phyloP scores from a whole-genome alignment of 2,888 invertebrate genomes.

The Volucella inflata region DNA sequence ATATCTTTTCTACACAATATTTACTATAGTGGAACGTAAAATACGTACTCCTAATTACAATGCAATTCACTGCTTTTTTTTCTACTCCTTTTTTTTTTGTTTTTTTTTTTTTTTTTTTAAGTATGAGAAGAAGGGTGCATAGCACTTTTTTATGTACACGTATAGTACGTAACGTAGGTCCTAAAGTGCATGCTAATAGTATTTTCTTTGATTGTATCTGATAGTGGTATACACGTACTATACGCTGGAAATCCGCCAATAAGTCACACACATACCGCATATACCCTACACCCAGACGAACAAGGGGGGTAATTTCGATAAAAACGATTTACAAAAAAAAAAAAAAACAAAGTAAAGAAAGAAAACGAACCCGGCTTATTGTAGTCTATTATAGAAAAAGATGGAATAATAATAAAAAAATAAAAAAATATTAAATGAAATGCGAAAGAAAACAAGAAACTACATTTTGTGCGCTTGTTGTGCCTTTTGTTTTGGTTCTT shows the following conservation, averaged over 20 bases:
- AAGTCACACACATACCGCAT: conserved; percentile 58
- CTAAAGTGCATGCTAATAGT: conserved; percentile 13
- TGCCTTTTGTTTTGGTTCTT: conserved; percentile 65
- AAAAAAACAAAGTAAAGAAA: conserved; percentile 15
- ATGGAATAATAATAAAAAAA: neutral
- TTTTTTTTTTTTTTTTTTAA: too few species aligned
- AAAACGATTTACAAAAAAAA: conserved; percentile 24
- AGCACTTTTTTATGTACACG: conserved; percentile 30
- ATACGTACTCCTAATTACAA: conserved; percentile 38
- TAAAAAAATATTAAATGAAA: conserved; percentile 28
- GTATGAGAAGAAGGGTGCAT: conserved; percentile 56
- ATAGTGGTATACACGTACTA: neutral
- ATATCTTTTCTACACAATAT: conserved; percentile 24
- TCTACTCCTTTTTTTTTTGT: too few species aligned
- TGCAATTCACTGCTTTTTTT: conserved; percentile 1
- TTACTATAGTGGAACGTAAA: conserved; percentile 24
- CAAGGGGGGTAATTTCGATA: conserved; percentile 46
- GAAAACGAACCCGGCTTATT: conserved; percentile 40
- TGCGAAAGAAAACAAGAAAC: conserved; percentile 57
- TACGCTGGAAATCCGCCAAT: conserved; percentile 55
- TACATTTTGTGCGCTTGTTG: conserved; percentile 37
- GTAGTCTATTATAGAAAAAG: conserved; percentile 24
- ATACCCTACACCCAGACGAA: conserved; percentile 24
- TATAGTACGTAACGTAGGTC: neutral
- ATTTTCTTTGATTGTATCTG: conserved; percentile 12